A percentile compares a stretch with the other conserved stretches of the same genome.
Evolutionary conservation across 2,888 invertebrate genomes (phyloP).

Genomic region (Leptothorax acervorum): DNA sequence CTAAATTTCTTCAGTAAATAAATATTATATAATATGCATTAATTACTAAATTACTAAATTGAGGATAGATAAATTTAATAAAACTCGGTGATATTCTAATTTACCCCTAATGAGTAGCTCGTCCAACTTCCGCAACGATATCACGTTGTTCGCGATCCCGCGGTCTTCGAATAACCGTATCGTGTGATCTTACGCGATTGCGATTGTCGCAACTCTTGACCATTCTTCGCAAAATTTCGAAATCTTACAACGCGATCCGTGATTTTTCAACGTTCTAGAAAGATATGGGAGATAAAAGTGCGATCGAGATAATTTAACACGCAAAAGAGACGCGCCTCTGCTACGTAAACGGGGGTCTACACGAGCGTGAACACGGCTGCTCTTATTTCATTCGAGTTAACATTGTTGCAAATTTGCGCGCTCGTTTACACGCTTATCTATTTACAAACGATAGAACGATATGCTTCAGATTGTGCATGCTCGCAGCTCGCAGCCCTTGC

Average conservation of each 20-base stretch:
- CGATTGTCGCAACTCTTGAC: background rate
- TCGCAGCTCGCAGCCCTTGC: too few species aligned
- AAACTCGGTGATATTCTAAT: background rate
- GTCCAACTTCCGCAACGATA: background rate
- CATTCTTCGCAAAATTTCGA: background rate
- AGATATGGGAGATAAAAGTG: background rate
- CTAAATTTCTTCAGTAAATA: background rate
- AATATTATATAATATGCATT: background rate
- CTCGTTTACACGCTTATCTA: too few species aligned
- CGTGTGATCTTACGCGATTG: background rate
- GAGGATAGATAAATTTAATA: background rate
- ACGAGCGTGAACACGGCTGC: conserved; percentile 14
- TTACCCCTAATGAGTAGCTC: background rate
- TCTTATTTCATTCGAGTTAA: background rate
- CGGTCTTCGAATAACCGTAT: conserved; percentile 13
- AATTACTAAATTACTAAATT: background rate
- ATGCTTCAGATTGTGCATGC: too few species aligned
- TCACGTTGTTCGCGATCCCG: background rate
- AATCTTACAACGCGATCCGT: background rate
- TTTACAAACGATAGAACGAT: too few species aligned
- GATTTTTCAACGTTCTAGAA: background rate
- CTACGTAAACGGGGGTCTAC: conserved; percentile 14
- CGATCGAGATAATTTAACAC: background rate
- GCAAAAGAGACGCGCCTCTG: background rate
- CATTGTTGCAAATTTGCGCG: background rate